phyloP scores from a whole-genome alignment of 2,113 vertebrate genomes.

The Pterocles burchelli region DNA sequence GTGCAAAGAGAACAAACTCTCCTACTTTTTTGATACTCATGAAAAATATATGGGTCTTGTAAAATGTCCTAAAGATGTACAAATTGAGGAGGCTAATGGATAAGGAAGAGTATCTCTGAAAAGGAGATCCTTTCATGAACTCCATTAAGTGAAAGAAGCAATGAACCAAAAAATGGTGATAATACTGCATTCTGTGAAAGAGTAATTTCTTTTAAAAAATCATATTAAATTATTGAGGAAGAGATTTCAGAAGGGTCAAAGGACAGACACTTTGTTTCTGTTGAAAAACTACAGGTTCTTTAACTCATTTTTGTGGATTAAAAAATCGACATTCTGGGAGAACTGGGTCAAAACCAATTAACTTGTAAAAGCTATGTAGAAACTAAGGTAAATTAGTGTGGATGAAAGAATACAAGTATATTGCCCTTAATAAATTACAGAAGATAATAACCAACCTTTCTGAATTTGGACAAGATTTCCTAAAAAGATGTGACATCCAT shows the following conservation, averaged over 20 bases:
- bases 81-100: not conserved
- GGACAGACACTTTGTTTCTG: not conserved
- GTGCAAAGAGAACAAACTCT: not conserved
- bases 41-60: not conserved
- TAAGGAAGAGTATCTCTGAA: not conserved
- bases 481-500: not conserved
- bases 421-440: not conserved
- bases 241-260: not conserved
- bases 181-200: not conserved
- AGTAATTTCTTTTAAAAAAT: not conserved
- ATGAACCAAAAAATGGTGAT: not conserved
- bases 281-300: not conserved
- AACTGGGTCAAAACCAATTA: not conserved
- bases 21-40: not conserved
- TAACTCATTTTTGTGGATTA: not conserved
- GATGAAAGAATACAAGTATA: not conserved
- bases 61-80: not conserved
- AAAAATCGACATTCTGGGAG: not conserved
- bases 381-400: not conserved
- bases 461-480: not conserved
- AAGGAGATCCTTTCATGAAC: not conserved
- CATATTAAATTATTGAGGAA: not conserved
- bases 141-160: not conserved
- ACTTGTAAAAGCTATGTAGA: not conserved
- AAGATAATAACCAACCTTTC: not conserved